These are phyloP conservation scores for Andrena minutula DNA, from an alignment of 2,888 invertebrate genomes.

Conservation along the genomic window DNA sequence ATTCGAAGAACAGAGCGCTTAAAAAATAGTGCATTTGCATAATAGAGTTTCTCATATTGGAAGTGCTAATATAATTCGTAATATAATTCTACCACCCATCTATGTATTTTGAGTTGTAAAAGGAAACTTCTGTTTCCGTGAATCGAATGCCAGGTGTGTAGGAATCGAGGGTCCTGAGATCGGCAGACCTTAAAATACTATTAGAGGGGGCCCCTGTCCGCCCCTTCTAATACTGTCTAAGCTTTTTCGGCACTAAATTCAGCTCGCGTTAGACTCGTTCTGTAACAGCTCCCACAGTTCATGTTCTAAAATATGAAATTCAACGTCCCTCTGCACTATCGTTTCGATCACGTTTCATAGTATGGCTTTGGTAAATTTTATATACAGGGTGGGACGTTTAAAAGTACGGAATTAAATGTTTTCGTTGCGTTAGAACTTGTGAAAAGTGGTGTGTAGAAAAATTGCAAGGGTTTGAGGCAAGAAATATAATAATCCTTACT, in stretches of 20 bases:
- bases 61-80: not conserved
- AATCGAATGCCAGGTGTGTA: constrained; percentile 54
- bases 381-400: no score
- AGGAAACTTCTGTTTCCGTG: constrained; percentile 40
- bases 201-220: constrained; percentile 29
- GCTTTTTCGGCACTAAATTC: constrained; percentile 11
- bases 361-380: no score
- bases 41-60: no score
- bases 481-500: no score
- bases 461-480: no score
- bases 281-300: not conserved
- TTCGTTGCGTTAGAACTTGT: no score
- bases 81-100: constrained; percentile 15
- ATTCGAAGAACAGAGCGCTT: no score
- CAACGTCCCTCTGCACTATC: not conserved
- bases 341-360: not conserved
- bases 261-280: constrained; percentile 1
- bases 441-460: no score
- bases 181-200: constrained; percentile 46
- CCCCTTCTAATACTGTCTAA: constrained; percentile 32
- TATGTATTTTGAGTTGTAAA: constrained; percentile 27
- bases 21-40: no score
- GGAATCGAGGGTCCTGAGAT: constrained; percentile 42
- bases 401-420: no score
- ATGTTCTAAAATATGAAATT: not conserved